A percentile compares a stretch with the other conserved stretches of the same genome.
Evolutionary conservation across 92 coral and sea anemone genomes (phyloP).

Genomic region (Scolanthus callimorphus): DNA sequence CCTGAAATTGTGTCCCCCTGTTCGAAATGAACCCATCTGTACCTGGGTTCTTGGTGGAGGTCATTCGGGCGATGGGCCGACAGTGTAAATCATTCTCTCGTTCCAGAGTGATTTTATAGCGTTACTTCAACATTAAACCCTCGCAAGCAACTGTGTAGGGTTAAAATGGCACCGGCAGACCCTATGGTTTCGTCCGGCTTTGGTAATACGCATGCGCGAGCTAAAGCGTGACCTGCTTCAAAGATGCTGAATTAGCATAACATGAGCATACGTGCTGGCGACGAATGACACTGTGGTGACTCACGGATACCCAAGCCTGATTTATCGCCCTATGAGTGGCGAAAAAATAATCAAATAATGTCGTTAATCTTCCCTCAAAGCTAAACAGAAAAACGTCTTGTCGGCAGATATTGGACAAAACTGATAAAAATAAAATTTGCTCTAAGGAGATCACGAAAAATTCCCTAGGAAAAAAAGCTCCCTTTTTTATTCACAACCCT

Average conservation of each 20-base stretch:
- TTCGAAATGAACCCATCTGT: too few relatives aligned
- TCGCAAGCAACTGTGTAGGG: too few relatives aligned
- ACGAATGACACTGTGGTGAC: background rate
- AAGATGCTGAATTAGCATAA: background rate
- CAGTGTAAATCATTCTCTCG: too few relatives aligned
- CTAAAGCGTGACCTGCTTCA: conserved; percentile 18
- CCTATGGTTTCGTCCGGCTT: background rate
- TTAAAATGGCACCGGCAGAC: background rate
- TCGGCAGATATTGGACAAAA: too few relatives aligned
- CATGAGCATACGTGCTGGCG: background rate
- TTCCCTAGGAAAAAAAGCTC: background rate
- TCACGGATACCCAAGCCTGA: background rate
- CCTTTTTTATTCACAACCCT: too few relatives aligned
- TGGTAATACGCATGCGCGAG: conserved; percentile 7
- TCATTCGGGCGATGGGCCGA: too few relatives aligned
- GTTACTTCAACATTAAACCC: too few relatives aligned
- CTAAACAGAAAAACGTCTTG: background rate
- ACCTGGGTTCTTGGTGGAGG: too few relatives aligned
- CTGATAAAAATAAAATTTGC: too few relatives aligned
- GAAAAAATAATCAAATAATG: conserved; percentile 5
- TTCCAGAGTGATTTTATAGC: too few relatives aligned
- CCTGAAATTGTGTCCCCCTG: too few relatives aligned
- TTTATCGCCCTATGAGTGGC: conserved; percentile 19
- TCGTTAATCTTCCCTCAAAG: conserved; percentile 12
- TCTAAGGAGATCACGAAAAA: conserved; percentile 1